Conservation (phyloP, 2,888 invertebrate genomes). For the Heliconius sara region DNA sequence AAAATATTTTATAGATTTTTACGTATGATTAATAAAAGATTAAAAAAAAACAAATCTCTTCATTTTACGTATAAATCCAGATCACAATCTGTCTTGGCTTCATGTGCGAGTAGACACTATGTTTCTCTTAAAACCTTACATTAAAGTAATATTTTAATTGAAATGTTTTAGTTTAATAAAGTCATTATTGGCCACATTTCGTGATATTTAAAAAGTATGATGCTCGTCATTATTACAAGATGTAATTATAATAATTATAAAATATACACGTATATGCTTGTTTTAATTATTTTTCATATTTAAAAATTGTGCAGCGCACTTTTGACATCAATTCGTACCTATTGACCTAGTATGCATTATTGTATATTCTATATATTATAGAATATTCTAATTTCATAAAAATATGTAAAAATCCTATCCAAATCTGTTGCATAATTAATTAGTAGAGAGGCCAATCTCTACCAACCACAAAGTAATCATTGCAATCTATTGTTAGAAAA, state of each 20-base stretch:
- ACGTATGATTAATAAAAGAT: not conserved
- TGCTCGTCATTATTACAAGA: too few relatives aligned
- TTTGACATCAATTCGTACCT: too few relatives aligned
- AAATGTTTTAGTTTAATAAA: too few relatives aligned
- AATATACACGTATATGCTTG: too few relatives aligned
- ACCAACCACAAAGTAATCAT: not conserved
- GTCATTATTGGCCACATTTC: too few relatives aligned
- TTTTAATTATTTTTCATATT: too few relatives aligned
- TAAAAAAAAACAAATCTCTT: not conserved
- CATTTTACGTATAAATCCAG: not conserved
- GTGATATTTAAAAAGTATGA: too few relatives aligned
- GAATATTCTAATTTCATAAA: not conserved
- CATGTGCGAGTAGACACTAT: not conserved
- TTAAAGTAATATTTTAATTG: too few relatives aligned
- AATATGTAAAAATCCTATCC: not conserved
- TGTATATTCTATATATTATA: not conserved
- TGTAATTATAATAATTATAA: too few relatives aligned
- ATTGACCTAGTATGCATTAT: too few relatives aligned
- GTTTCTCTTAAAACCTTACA: not conserved
- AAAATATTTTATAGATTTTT: not conserved
- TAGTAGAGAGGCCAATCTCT: not conserved
- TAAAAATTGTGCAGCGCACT: too few relatives aligned
- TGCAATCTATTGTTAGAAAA: constrained; percentile 11
- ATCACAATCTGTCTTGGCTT: not conserved
- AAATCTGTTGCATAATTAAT: not conserved